phyloP scores from a whole-genome alignment of 2,797 vertebrate species.

The Pristis pectinata region DNA sequence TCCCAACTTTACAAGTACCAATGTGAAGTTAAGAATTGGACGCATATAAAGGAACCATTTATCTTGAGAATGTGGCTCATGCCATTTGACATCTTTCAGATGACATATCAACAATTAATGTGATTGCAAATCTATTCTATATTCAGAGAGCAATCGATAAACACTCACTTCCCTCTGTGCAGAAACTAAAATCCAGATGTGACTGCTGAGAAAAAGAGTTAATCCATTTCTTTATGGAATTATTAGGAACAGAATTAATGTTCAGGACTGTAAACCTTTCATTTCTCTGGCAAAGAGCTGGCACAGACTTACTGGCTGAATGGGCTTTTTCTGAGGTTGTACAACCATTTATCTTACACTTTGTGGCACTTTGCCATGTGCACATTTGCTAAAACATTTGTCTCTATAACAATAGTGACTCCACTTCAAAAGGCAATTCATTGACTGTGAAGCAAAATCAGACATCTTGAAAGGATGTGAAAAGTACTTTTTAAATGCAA shows the following conservation, averaged over 20 bases:
- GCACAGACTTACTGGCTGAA: background rate
- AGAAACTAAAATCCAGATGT: background rate
- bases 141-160: background rate
- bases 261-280: background rate
- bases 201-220: background rate
- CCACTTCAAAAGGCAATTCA: background rate
- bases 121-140: background rate
- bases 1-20: too few relatives aligned
- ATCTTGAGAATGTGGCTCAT: too few relatives aligned
- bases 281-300: background rate
- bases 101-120: too few relatives aligned
- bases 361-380: background rate
- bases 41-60: too few relatives aligned
- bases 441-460: background rate
- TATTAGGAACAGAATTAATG: background rate
- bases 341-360: background rate
- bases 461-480: background rate
- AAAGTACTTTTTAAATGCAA: background rate
- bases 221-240: background rate
- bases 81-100: too few relatives aligned
- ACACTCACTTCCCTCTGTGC: background rate
- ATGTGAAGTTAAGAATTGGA: too few relatives aligned
- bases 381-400: background rate
- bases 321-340: background rate
- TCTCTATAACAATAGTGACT: background rate